Base-by-base conservation (phyloP, 1,140 invertebrate genomes). In the Platyscapa corneri region DNA sequence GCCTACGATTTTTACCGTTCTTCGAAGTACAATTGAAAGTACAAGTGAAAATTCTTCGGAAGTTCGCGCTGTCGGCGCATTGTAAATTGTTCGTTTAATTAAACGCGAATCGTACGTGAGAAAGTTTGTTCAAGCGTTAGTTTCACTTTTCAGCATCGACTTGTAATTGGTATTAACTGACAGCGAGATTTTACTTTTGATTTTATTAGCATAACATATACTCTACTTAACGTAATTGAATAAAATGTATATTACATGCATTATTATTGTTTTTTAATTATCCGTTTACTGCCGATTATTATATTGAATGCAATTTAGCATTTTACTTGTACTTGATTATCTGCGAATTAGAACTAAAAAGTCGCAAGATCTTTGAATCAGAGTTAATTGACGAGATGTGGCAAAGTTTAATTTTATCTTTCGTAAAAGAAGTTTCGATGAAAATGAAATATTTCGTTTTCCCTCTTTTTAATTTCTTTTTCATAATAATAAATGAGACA, bases 41-140 rank as follows among this genome's bases (percentile, higher is more conserved):
- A n/a, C n/a, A n/a, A n/a, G 53, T 64, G 77, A 74, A 42, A 74
- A 42, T 23, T 5, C 10, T 42, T 74, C 37, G 70, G 70, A 42
- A 74, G 37, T 77, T 16, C 30, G 49, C 32, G 42, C n/a, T 79
- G 23, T 16, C n/a, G 12, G 60, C 18, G 30, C 18, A 74, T 74
- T 42, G 70, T 74, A 74, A 74, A 74, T 74, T 74, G 30, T 12
- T 74, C 70, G 37, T 30, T 74, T 65, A 80, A 80, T 80, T 80
- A 80, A 80, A 32, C 64, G 32, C 37, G 78, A 80, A 65, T 42
- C 30, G 39, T 32, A 80, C 60, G 78, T 80, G 78, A 80, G 78
- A 80, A 80, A 64, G 78, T 80, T 80, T 80, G 37, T 60, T 79
- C 53, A 37, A 37, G 32, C 37, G 67, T 23, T 74, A 42, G 70